Percentiles rank a stretch among this genome's conserved stretches.
Evolutionary conservation across 53 echinoderm and acorn worm genomes (phyloP).

Genomic region (Paracentrotus lividus): DNA sequence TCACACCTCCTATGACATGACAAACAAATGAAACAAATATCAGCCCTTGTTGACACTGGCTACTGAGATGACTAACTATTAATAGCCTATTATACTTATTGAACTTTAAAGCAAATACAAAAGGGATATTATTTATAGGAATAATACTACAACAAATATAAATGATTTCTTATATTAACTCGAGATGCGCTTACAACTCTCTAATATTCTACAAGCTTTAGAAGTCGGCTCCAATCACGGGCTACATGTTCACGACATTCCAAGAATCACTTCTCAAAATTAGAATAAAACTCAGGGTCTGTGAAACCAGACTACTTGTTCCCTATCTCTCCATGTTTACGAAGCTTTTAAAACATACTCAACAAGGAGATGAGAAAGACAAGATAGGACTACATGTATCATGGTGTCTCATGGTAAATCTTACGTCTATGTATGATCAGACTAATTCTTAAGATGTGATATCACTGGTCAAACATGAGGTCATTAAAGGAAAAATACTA

Average conservation of each 20-base stretch:
- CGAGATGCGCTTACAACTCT: neutral
- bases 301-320: neutral
- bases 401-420: too few species aligned
- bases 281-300: neutral
- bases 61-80: neutral
- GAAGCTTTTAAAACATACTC: conserved; percentile 32
- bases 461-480: conserved; percentile 14
- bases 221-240: too few species aligned
- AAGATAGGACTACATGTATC: neutral
- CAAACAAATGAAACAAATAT: too few species aligned
- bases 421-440: neutral
- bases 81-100: neutral
- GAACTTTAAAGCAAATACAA: neutral
- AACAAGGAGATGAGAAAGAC: conserved; percentile 38
- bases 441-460: conserved; percentile 21
- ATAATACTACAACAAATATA: neutral
- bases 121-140: neutral
- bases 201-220: neutral
- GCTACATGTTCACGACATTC: neutral
- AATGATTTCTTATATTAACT: neutral
- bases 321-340: conserved; percentile 15
- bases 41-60: conserved; percentile 17
- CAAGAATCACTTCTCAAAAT: neutral
- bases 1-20: neutral
- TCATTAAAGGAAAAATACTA: neutral